Base-by-base conservation (phyloP, 2,113 vertebrate species). In the Numida meleagris region DNA sequence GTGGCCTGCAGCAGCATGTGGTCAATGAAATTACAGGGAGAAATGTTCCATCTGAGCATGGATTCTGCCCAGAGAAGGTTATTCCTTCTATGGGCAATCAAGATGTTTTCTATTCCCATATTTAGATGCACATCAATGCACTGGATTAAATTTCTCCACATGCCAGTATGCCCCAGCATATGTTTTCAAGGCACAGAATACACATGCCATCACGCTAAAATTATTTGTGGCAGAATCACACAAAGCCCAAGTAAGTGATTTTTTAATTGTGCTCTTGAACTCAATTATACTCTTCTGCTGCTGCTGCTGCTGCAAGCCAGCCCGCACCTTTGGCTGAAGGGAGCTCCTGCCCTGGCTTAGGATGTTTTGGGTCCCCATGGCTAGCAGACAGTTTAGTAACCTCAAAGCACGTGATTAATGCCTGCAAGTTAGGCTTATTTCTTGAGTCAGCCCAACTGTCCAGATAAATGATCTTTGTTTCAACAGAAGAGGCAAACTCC, bases 41-140 rank as follows among this genome's bases (percentile, higher is more conserved):
- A 31, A 70, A 1, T 1, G 0, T 14, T 59, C 40, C 66, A 76
- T 73, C 7, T 4, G 10, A 57, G 67, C 81, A 1, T 1, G 33
- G 16, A 23, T 62, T 82, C 48, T 93, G 53, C 77, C 78, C 40
- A 2, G 75, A 33, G 55, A 53, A 82, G 71, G 75, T 48, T 74
- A 16, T 70, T 65, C 81, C 67, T 86, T 62, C 79, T 38, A 6
- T 4, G 36, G 29, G 34, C 45, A 31, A 45, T 50, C 75, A 50
- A 76, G 59, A 86, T 78, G 83, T 74, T 82, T 75, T 27, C 68
- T 14, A 3, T 68, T 50, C 73, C 68, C 6, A 2, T 43, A 14
- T 79, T 82, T 29, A 63, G 58, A 62, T 53, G 76, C 62, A 16
- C 21, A 58, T 48, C 72, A 62, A 4, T 67, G 80, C 59, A 16